phyloP scores from a whole-genome alignment of 2,888 invertebrate genomes.

The Drosophila greeni region DNA sequence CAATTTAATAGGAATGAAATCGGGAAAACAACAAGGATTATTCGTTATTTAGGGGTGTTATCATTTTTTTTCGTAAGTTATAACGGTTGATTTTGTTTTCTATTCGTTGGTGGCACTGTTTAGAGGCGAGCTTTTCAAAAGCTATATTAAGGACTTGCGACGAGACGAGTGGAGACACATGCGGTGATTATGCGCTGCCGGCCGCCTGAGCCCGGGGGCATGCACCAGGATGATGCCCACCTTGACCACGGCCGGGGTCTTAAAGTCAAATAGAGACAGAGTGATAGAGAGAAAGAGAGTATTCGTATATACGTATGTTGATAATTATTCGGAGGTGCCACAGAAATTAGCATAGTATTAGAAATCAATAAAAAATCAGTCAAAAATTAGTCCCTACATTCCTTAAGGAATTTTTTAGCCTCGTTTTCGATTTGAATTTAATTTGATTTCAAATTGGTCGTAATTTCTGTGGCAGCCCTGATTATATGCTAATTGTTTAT shows the following conservation, averaged over 20 bases:
- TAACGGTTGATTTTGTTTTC: slow-evolving; percentile 36
- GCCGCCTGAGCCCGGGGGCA: slow-evolving; percentile 33
- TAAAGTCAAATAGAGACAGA: slow-evolving; percentile 57
- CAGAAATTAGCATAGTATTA: neutral
- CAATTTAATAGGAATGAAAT: neutral
- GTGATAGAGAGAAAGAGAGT: slow-evolving; percentile 37
- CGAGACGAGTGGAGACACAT: slow-evolving; percentile 71
- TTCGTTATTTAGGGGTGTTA: slow-evolving; percentile 15
- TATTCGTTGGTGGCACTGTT: slow-evolving; percentile 66
- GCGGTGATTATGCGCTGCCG: slow-evolving; percentile 69
- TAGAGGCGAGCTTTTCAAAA: slow-evolving; percentile 75
- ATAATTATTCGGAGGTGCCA: slow-evolving; percentile 38
- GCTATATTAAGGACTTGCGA: slow-evolving; percentile 72
- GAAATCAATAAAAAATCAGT: neutral
- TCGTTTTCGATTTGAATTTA: neutral
- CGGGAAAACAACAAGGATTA: neutral
- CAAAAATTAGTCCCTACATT: neutral
- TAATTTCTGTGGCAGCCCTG: slow-evolving; percentile 2
- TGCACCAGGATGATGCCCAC: slow-evolving; percentile 9
- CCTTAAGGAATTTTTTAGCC: neutral
- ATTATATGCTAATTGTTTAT: slow-evolving; percentile 48
- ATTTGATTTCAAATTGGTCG: neutral
- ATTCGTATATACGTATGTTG: slow-evolving; percentile 46
- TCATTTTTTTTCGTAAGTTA: slow-evolving; percentile 35
- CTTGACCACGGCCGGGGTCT: slow-evolving; percentile 57